Evolutionary conservation across 1,140 invertebrate genomes (phyloP).

Genomic region (Drosophila tsacasi): DNA sequence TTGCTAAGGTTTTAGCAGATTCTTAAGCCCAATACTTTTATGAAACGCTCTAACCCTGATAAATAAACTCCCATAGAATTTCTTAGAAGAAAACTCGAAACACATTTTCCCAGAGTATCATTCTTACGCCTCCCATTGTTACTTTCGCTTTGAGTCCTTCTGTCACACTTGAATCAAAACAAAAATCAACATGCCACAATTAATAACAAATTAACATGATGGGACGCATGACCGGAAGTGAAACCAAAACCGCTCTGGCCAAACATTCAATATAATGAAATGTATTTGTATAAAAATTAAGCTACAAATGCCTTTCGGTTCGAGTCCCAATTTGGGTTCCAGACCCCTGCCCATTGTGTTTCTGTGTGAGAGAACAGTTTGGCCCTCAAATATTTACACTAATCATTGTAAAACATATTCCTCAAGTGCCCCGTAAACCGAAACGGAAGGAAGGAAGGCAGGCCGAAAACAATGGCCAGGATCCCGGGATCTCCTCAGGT

Average conservation of each 20-base stretch:
- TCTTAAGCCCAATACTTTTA: too few relatives aligned
- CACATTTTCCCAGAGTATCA: conserved; percentile 33
- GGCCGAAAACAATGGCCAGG: conserved; percentile 42
- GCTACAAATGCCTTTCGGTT: conserved; percentile 68
- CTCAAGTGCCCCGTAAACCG: conserved; percentile 52
- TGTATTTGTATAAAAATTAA: conserved; percentile 81
- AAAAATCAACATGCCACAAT: conserved; percentile 68
- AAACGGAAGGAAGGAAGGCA: conserved; percentile 42
- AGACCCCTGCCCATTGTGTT: conserved; percentile 38
- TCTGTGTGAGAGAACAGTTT: conserved; percentile 56
- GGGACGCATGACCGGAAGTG: conserved; percentile 59
- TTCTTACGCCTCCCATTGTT: background rate
- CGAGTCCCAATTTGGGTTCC: conserved; percentile 38
- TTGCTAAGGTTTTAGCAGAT: too few relatives aligned
- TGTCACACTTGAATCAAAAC: conserved; percentile 38
- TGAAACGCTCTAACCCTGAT: too few relatives aligned
- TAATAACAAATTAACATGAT: conserved; percentile 85
- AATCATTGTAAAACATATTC: conserved; percentile 65
- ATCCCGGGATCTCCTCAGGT: conserved; percentile 42
- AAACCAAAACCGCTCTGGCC: conserved; percentile 51
- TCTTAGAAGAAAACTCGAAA: background rate
- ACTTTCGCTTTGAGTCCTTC: background rate
- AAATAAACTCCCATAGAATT: background rate
- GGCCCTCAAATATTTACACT: conserved; percentile 75
- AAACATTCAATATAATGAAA: conserved; percentile 66